Conservation (phyloP, 2,113 vertebrate species). For the Pimephales promelas region DNA sequence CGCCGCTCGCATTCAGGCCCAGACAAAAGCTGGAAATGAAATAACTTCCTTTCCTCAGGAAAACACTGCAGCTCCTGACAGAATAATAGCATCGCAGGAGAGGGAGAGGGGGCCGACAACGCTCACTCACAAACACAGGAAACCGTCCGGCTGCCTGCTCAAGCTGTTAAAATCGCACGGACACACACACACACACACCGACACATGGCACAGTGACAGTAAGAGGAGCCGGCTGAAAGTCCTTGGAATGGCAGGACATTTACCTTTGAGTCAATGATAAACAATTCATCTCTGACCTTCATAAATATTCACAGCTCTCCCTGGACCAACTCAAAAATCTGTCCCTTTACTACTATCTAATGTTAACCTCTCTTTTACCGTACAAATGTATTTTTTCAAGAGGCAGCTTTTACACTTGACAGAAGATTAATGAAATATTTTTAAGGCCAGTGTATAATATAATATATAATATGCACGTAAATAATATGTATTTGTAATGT, state of each 20-base stretch:
- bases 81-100: constrained; percentile 91
- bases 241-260: constrained; percentile 76
- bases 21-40: constrained; percentile 99
- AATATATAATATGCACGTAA: background rate
- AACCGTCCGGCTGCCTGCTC: constrained; percentile 84
- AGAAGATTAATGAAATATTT: background rate
- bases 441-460: background rate
- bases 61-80: constrained; percentile 88
- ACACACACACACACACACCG: constrained; percentile 55
- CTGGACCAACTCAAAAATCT: constrained; percentile 61
- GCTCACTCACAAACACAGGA: constrained; percentile 83
- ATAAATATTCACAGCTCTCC: constrained; percentile 63
- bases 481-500: too few relatives aligned
- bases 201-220: constrained; percentile 46
- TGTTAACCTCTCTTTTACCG: constrained; percentile 12
- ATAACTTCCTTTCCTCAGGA: constrained; percentile 93
- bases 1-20: constrained; percentile 90
- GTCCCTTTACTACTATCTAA: constrained; percentile 17
- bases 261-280: constrained; percentile 68
- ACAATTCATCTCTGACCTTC: constrained; percentile 73
- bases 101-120: constrained; percentile 72
- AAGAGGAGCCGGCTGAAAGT: constrained; percentile 61
- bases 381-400: background rate
- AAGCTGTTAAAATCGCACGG: constrained; percentile 79
- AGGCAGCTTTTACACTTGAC: background rate